phyloP scores from a whole-genome alignment of 2,113 vertebrate species.

The Phyllopteryx taeniolatus region DNA sequence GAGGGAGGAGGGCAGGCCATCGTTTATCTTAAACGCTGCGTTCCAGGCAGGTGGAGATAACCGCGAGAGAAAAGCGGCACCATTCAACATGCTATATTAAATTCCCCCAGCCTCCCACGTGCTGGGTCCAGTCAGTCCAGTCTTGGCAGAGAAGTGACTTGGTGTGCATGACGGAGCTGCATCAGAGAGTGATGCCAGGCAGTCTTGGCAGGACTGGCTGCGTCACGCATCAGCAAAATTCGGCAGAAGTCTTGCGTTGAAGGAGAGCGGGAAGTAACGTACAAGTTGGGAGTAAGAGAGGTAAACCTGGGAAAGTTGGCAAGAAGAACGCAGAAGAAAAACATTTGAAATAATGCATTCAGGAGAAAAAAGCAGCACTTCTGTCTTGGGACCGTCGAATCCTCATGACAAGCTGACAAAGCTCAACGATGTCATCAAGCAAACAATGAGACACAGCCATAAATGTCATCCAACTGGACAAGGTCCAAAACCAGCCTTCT shows the following conservation, averaged over 20 bases:
- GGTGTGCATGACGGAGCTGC: constrained; percentile 41
- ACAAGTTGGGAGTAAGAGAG: constrained; percentile 15
- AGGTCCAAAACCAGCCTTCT: constrained; percentile 2
- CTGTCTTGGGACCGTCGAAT: background rate
- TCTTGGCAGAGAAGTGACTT: constrained; percentile 17
- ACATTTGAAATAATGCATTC: background rate
- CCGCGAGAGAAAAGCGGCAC: background rate
- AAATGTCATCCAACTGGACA: constrained; percentile 32
- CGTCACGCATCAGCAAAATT: constrained; percentile 46
- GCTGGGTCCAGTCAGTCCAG: background rate
- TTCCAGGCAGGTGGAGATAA: constrained; percentile 14
- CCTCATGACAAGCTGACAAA: constrained; percentile 17
- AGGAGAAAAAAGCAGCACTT: background rate
- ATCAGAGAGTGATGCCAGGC: constrained; percentile 26
- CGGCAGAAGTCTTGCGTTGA: constrained; percentile 5
- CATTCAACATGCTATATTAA: constrained; percentile 19
- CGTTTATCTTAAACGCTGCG: constrained; percentile 11
- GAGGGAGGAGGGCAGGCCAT: constrained; percentile 15
- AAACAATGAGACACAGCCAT: constrained; percentile 24
- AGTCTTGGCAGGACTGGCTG: constrained; percentile 24
- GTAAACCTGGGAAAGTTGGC: constrained; percentile 16
- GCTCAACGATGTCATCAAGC: constrained; percentile 20
- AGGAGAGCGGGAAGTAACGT: constrained; percentile 11
- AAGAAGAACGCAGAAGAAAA: background rate
- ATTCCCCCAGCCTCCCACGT: background rate